Evolutionary conservation across 2,888 invertebrate genomes (phyloP).

Genomic region (Hemithea aestivaria): DNA sequence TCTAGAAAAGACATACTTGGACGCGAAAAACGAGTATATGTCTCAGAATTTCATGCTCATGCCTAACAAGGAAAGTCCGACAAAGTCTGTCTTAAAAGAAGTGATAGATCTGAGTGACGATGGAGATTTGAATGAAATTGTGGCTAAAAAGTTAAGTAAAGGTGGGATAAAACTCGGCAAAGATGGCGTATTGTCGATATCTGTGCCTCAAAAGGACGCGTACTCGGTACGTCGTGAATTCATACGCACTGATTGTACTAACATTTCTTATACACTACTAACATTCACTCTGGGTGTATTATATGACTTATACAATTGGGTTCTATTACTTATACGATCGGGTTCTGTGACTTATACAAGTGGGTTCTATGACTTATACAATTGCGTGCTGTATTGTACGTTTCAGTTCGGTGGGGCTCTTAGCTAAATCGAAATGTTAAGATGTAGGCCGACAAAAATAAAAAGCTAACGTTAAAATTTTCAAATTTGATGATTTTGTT

Average conservation of each 20-base stretch:
- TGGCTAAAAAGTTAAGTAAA: constrained; percentile 57
- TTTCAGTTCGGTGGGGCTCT: too few relatives aligned
- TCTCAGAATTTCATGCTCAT: constrained; percentile 65
- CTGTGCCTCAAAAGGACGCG: constrained; percentile 53
- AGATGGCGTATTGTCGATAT: constrained; percentile 69
- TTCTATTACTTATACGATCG: too few relatives aligned
- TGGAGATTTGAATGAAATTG: constrained; percentile 56
- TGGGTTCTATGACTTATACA: too few relatives aligned
- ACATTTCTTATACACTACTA: constrained; percentile 32
- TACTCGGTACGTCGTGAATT: constrained; percentile 55
- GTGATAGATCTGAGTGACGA: constrained; percentile 68
- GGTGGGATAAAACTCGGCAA: constrained; percentile 63
- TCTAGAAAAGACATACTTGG: constrained; percentile 66
- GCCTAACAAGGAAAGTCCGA: constrained; percentile 54
- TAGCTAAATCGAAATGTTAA: too few relatives aligned
- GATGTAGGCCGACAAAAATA: too few relatives aligned
- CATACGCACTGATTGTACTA: constrained; percentile 34
- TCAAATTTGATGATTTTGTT: too few relatives aligned
- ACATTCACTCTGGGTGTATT: constrained; percentile 26
- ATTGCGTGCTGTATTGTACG: too few relatives aligned
- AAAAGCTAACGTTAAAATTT: too few relatives aligned
- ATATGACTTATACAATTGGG: too few relatives aligned
- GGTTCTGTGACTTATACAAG: too few relatives aligned
- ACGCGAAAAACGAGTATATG: constrained; percentile 75
- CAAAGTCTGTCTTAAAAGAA: constrained; percentile 56